Conservation (phyloP, 1,140 invertebrate genomes). For the Drosophila kurseongensis region DNA sequence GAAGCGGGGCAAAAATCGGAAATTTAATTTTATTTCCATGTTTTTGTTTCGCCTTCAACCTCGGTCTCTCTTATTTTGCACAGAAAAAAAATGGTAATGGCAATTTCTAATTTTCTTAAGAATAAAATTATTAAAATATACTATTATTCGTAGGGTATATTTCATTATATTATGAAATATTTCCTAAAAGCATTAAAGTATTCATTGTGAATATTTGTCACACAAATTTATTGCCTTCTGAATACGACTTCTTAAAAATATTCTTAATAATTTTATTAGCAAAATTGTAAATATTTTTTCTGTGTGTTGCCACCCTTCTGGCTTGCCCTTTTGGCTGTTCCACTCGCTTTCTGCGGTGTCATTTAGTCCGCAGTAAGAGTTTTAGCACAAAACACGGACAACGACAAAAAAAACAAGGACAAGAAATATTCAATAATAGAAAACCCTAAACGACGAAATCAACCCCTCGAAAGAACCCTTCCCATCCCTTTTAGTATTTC, state of each 20-base stretch:
- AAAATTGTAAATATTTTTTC: neutral
- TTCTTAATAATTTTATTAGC: no score
- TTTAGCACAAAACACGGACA: slow-evolving; percentile 34
- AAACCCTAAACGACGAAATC: slow-evolving; percentile 58
- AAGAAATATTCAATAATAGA: slow-evolving; percentile 74
- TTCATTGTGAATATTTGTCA: no score
- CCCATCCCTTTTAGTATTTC: neutral
- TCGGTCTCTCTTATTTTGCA: slow-evolving; percentile 4
- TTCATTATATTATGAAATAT: no score
- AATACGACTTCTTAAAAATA: no score
- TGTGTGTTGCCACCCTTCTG: slow-evolving; percentile 45
- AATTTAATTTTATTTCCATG: slow-evolving; percentile 84
- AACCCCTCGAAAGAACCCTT: slow-evolving; percentile 51
- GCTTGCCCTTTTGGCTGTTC: slow-evolving; percentile 59
- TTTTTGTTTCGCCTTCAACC: slow-evolving; percentile 43
- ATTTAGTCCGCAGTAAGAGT: slow-evolving; percentile 65
- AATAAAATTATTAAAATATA: no score
- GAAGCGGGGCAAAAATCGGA: slow-evolving; percentile 56
- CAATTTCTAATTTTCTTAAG: no score
- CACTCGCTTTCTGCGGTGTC: slow-evolving; percentile 71
- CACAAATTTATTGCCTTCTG: no score
- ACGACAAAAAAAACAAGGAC: slow-evolving; percentile 26
- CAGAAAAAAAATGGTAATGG: slow-evolving; percentile 1
- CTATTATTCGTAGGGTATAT: no score
- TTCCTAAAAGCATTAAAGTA: no score